Base-by-base conservation (phyloP, 2,888 invertebrate genomes). In the Chrysodeixis includens region DNA sequence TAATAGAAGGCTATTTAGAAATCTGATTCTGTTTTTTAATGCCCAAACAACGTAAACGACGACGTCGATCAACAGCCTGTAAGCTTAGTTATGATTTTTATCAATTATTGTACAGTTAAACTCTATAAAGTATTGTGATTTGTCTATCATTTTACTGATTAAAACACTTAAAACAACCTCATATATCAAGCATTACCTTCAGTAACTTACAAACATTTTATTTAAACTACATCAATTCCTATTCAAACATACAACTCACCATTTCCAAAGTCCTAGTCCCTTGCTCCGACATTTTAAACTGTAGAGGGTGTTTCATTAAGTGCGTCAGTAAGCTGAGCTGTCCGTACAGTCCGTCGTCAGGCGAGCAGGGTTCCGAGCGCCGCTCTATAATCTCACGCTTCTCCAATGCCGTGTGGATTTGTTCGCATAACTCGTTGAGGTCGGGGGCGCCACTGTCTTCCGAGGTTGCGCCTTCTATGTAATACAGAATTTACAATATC, bases 261-360 rank as follows among this genome's bases (percentile, higher is more conserved):
- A 97, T 96, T 79, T 96, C 95, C 5, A 97, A 88, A 9, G 97
- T 95, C 82, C 96, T 96, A n/a, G 90, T 92, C 0, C 98, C 98
- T 56, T 97, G 96, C 63, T 97, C 96, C 6, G 97, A 97, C 51
- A 96, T 97, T 89, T 99, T 99, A 88, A 98, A 99, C 16, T 97
- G 96, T 0, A 98, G 97, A 84, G 98, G 97, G 86, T 98, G 98
- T 86, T 98, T 98, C 80, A 99, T 96, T 53, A 99, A 95, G 85
- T 98, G 98, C n/a, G 98, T 97, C 86, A 98, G 96, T 1, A 99
- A 95, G 86, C 97, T 98, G 14, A 99, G 93, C 49, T 99, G 95
- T 0, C 99, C 99, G 64, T 98, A 97, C 8, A 99, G 93, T 0
- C 98, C 99, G 86, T 99, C 99, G 88, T 99, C 99, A 74, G 99